Conservation (phyloP, 2,113 vertebrate genomes). For the Rhinogobius similis region DNA sequence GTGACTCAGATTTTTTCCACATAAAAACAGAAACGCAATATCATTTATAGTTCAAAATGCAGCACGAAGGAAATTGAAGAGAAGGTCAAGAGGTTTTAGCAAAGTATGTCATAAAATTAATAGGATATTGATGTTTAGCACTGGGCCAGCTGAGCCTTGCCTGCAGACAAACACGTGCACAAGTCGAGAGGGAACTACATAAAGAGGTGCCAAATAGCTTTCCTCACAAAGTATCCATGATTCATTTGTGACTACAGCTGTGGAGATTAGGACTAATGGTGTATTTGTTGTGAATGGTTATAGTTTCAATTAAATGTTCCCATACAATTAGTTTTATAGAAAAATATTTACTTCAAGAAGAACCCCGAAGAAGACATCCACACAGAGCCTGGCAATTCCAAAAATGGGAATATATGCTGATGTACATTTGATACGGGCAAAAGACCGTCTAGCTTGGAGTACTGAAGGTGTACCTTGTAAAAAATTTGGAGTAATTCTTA, state of each 20-base stretch:
- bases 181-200: conserved; percentile 36
- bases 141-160: conserved; percentile 34
- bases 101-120: conserved; percentile 49
- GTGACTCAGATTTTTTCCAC: neutral
- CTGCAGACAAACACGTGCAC: conserved; percentile 36
- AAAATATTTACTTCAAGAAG: neutral
- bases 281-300: neutral
- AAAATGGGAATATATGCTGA: too few relatives aligned
- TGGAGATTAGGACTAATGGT: neutral
- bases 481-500: too few relatives aligned
- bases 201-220: neutral
- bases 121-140: conserved; percentile 52
- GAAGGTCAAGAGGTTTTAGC: conserved; percentile 15
- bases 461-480: too few relatives aligned
- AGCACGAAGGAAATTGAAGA: conserved; percentile 13
- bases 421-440: too few relatives aligned
- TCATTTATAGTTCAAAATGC: conserved; percentile 11
- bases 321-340: neutral
- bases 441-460: too few relatives aligned
- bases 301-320: neutral
- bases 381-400: too few relatives aligned
- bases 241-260: neutral
- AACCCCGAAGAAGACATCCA: too few relatives aligned
- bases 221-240: neutral
- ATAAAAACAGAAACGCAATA: conserved; percentile 4